phyloP scores from a whole-genome alignment of 2,888 invertebrate species.

The Cephus sareptanus region DNA sequence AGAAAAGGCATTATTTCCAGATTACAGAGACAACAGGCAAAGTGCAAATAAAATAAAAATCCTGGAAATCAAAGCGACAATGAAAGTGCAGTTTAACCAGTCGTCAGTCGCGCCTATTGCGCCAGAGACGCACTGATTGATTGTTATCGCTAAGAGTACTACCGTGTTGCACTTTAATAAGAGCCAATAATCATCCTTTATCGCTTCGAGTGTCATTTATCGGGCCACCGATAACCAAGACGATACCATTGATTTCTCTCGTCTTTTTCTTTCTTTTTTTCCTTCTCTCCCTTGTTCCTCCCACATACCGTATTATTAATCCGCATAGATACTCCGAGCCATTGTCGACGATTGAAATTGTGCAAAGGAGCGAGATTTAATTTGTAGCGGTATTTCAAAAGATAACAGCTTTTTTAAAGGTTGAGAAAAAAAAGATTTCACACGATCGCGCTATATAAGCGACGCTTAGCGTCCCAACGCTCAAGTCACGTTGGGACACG shows the following conservation, averaged over 20 bases:
- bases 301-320: background rate
- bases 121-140: background rate
- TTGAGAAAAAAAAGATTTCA: background rate
- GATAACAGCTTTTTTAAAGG: background rate
- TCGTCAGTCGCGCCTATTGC: background rate
- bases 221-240: background rate
- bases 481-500: background rate
- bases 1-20: background rate
- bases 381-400: background rate
- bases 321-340: background rate
- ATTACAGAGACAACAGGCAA: background rate
- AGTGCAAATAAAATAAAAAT: background rate
- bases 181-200: background rate
- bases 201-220: background rate
- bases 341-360: background rate
- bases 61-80: background rate
- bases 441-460: background rate
- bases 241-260: background rate
- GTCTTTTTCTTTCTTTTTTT: background rate
- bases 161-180: background rate
- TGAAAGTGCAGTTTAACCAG: background rate
- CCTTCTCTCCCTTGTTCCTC: background rate
- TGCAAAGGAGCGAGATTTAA: background rate
- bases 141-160: background rate
- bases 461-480: background rate